Conservation (phyloP, 2,888 invertebrate genomes). For the Lasioglossum leucozonium region DNA sequence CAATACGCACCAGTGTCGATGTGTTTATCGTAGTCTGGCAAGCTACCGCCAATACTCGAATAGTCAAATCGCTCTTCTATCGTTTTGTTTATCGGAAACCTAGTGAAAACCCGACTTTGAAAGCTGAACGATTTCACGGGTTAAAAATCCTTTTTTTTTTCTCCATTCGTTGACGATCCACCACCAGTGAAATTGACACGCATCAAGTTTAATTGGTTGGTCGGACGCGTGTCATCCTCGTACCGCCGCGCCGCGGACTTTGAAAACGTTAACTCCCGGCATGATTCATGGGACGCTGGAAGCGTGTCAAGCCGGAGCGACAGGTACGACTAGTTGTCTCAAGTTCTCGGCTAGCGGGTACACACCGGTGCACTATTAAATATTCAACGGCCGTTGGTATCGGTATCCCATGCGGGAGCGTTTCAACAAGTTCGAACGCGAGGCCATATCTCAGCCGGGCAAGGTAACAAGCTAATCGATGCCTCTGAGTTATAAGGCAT, state of each 20-base stretch:
- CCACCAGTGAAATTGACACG: not conserved
- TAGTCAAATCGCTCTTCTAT: not conserved
- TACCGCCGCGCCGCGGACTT: not conserved
- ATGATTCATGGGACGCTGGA: not conserved
- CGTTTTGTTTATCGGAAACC: not conserved
- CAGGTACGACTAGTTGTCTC: constrained; percentile 27
- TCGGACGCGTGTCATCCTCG: not conserved
- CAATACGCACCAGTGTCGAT: too few relatives aligned
- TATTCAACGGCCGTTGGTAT: constrained; percentile 56
- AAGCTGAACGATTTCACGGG: not conserved
- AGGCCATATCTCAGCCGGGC: constrained; percentile 53
- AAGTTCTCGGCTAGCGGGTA: constrained; percentile 31
- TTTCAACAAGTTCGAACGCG: constrained; percentile 59
- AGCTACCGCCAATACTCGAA: too few relatives aligned
- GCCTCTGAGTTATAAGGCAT: constrained; percentile 58
- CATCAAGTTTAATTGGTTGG: constrained; percentile 13
- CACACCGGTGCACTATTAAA: constrained; percentile 53
- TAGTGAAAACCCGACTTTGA: not conserved
- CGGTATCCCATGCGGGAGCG: constrained; percentile 32
- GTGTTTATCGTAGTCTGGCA: too few relatives aligned
- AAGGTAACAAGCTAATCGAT: constrained; percentile 64
- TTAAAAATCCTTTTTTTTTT: not conserved
- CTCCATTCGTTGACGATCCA: not conserved
- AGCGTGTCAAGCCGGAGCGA: constrained; percentile 12
- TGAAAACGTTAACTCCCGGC: not conserved